A percentile compares a stretch with the other conserved stretches of the same genome.
These are phyloP conservation scores for Poeciliopsis presidionis DNA, from an alignment of 2,797 vertebrate species.

Conservation along the genomic window DNA sequence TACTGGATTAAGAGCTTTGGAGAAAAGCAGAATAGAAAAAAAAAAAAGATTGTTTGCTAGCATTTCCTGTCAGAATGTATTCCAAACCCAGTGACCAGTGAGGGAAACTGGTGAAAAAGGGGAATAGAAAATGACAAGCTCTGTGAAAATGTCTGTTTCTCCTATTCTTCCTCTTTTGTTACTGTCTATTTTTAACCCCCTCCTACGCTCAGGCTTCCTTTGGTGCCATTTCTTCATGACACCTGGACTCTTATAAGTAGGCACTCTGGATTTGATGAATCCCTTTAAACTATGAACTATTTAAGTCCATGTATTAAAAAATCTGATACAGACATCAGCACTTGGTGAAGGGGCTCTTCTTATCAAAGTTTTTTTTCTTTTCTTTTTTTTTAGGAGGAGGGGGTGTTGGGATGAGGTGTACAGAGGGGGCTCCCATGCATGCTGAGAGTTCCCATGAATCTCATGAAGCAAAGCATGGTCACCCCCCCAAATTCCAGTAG, in stretches of 20 bases:
- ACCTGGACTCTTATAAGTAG: not conserved
- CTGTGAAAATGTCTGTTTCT: slow-evolving; percentile 71
- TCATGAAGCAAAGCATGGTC: slow-evolving; percentile 74
- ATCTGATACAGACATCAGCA: not conserved
- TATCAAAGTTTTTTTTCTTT: not conserved
- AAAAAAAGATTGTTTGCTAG: slow-evolving; percentile 53
- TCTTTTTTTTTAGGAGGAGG: not conserved
- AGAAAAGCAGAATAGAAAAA: slow-evolving; percentile 80
- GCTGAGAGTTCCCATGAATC: slow-evolving; percentile 69
- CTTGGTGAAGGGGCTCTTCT: not conserved
- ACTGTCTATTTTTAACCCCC: slow-evolving; percentile 50
- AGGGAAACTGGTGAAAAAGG: slow-evolving; percentile 53
- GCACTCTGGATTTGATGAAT: not conserved
- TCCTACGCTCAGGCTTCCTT: slow-evolving; percentile 51
- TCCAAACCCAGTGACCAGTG: slow-evolving; percentile 76
- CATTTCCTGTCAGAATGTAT: slow-evolving; percentile 88
- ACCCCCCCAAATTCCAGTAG: slow-evolving; percentile 62
- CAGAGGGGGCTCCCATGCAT: slow-evolving; percentile 17
- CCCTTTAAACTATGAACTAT: not conserved
- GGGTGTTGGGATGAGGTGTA: not conserved
- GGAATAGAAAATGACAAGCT: slow-evolving; percentile 66
- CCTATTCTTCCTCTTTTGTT: slow-evolving; percentile 65
- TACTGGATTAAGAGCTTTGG: slow-evolving; percentile 79
- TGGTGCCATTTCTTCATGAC: slow-evolving; percentile 13
- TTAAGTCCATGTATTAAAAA: not conserved